These are phyloP conservation scores for Notospermus geniculatus DNA, from an alignment of 1,140 invertebrate genomes.

Conservation along the genomic window DNA sequence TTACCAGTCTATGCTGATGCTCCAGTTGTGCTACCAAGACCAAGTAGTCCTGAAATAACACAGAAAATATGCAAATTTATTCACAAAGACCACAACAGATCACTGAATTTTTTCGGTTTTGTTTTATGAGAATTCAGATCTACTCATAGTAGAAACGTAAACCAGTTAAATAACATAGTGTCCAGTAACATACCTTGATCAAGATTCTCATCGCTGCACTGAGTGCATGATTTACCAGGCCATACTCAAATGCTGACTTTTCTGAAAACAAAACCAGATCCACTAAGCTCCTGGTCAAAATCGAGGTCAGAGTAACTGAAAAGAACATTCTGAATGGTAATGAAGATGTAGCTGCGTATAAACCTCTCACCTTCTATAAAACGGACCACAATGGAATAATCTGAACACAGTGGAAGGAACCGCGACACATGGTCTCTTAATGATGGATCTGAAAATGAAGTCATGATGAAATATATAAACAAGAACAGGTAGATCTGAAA, in stretches of 20 bases:
- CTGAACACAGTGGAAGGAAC: slow-evolving; percentile 79
- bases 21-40: slow-evolving; percentile 83
- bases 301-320: not conserved
- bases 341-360: too few species aligned
- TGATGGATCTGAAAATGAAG: slow-evolving; percentile 41
- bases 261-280: slow-evolving; percentile 35
- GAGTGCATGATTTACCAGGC: slow-evolving; percentile 88
- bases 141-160: too few species aligned
- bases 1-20: slow-evolving; percentile 64
- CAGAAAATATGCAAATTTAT: slow-evolving; percentile 13
- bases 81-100: too few species aligned
- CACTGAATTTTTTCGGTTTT: too few species aligned
- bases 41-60: slow-evolving; percentile 55
- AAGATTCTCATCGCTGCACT: slow-evolving; percentile 75
- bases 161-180: too few species aligned
- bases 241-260: slow-evolving; percentile 71
- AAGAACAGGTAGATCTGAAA: slow-evolving; percentile 43
- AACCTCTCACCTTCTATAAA: slow-evolving; percentile 77
- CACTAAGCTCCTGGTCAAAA: not conserved
- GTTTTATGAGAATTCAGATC: too few species aligned
- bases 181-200: slow-evolving; percentile 62
- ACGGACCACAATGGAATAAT: slow-evolving; percentile 81
- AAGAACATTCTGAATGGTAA: too few species aligned
- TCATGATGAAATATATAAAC: not conserved
- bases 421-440: slow-evolving; percentile 75